Conservation (phyloP, 1,140 invertebrate species). For the Aporrectodea caliginosa region DNA sequence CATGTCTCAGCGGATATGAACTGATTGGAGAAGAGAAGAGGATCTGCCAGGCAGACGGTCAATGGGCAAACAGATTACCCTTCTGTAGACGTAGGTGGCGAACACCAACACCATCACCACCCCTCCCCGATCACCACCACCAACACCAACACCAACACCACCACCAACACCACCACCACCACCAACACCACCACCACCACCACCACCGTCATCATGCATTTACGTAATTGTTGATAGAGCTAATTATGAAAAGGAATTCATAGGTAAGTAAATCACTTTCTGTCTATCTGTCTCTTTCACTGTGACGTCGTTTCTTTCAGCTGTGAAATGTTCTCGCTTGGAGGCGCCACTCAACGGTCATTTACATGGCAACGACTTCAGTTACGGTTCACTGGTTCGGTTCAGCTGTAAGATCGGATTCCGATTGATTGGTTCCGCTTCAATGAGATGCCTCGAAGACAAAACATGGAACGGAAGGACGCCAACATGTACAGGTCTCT, state of each 20-base stretch:
- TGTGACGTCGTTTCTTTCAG: no score
- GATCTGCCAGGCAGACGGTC: slow-evolving; percentile 79
- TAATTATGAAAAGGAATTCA: no score
- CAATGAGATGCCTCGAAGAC: slow-evolving; percentile 84
- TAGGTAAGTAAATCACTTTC: no score
- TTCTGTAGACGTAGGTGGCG: slow-evolving; percentile 64
- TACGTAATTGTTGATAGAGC: no score
- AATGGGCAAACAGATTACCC: slow-evolving; percentile 71
- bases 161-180: neutral
- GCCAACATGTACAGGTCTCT: slow-evolving; percentile 81
- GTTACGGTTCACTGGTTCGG: slow-evolving; percentile 86
- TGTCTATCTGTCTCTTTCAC: no score
- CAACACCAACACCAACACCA: neutral
- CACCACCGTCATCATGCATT: neutral
- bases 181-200: neutral
- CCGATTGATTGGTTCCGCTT: slow-evolving; percentile 77
- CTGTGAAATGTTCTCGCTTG: neutral
- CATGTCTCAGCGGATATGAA: slow-evolving; percentile 90
- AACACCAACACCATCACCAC: neutral
- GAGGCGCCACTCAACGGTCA: slow-evolving; percentile 73
- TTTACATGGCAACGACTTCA: slow-evolving; percentile 81
- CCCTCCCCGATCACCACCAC: neutral
- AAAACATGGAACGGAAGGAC: slow-evolving; percentile 83
- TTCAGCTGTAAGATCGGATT: slow-evolving; percentile 91
- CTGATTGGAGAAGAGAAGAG: slow-evolving; percentile 76